phyloP scores from a whole-genome alignment of 2,888 invertebrate genomes.

The Caenorhabditis wallacei region DNA sequence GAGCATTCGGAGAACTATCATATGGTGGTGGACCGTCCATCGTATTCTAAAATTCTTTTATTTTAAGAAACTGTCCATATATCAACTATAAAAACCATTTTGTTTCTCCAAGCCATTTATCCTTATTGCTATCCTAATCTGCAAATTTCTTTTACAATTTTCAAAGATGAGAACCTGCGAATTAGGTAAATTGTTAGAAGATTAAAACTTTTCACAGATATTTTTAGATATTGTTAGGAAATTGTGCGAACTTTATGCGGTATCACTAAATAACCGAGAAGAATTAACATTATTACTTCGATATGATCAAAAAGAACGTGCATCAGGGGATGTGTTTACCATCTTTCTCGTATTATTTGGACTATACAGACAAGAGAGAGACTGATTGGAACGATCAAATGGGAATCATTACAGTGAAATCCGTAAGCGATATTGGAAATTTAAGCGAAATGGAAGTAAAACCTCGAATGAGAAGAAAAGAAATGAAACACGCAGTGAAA shows the following conservation, averaged over 20 bases:
- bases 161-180: background rate
- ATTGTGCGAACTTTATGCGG: slow-evolving; percentile 36
- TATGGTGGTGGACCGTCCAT: slow-evolving; percentile 28
- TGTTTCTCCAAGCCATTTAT: slow-evolving; percentile 32
- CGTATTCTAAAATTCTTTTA: slow-evolving; percentile 1
- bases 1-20: slow-evolving; percentile 29
- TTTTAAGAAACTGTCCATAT: background rate
- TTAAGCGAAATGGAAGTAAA: slow-evolving; percentile 12
- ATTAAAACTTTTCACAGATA: background rate
- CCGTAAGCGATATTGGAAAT: slow-evolving; percentile 33
- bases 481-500: slow-evolving; percentile 35
- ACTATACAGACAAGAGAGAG: slow-evolving; percentile 31
- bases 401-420: slow-evolving; percentile 50
- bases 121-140: background rate
- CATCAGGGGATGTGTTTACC: slow-evolving; percentile 19
- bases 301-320: slow-evolving; percentile 36
- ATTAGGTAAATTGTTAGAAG: background rate
- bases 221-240: background rate
- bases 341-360: slow-evolving; percentile 4
- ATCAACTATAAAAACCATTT: slow-evolving; percentile 6
- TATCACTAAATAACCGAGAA: slow-evolving; percentile 41
- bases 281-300: slow-evolving; percentile 52
- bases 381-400: background rate
- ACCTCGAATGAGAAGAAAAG: slow-evolving; percentile 23
- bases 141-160: background rate